Conservation (phyloP, 2,113 vertebrate species). For the Enhydra lutris region DNA sequence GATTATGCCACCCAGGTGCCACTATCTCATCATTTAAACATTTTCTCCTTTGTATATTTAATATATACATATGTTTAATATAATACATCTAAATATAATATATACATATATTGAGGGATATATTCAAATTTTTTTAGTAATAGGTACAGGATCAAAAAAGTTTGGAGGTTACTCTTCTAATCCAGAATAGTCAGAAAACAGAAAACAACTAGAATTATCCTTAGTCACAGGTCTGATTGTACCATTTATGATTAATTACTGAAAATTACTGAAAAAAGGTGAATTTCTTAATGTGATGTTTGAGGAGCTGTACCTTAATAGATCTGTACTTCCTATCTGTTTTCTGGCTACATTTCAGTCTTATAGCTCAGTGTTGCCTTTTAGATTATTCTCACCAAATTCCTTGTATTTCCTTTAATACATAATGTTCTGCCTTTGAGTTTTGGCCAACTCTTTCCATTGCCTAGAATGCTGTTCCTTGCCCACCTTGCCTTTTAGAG, state of each 20-base stretch:
- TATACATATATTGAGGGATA: background rate
- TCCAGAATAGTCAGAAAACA: background rate
- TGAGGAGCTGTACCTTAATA: background rate
- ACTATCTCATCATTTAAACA: background rate
- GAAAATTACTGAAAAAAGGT: background rate
- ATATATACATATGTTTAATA: background rate
- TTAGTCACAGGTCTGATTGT: background rate
- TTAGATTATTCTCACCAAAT: background rate
- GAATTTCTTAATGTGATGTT: background rate
- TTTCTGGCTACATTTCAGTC: background rate
- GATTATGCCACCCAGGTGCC: background rate
- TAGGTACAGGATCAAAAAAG: background rate
- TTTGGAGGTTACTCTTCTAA: background rate
- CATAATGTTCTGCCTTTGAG: background rate
- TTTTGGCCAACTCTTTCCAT: background rate
- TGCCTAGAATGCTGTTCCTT: background rate
- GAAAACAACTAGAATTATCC: background rate
- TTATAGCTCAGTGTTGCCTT: background rate
- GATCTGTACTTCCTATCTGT: background rate
- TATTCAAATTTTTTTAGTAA: background rate
- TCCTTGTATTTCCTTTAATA: background rate
- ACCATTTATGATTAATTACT: background rate
- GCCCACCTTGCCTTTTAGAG: background rate
- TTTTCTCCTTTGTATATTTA: background rate
- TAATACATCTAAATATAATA: background rate